Percentiles rank a stretch among this genome's conserved stretches.
phyloP scores from a whole-genome alignment of 2,797 vertebrate species.

The Bradypodion pumilum region DNA sequence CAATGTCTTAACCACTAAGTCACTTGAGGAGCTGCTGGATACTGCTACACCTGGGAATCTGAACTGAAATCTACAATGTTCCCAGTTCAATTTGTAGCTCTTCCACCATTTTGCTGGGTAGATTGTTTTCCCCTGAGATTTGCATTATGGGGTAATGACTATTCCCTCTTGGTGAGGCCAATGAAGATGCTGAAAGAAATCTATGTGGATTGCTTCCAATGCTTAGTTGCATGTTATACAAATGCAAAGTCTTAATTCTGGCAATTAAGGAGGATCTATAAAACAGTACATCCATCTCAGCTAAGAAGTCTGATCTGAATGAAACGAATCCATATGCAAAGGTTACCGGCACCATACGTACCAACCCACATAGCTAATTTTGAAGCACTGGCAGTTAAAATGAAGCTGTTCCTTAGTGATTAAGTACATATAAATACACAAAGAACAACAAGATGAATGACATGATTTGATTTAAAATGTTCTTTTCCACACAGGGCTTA shows the following conservation, averaged over 20 bases:
- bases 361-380: conserved; percentile 21
- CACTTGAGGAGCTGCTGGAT: not conserved
- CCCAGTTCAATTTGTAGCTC: not conserved
- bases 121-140: not conserved
- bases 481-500: conserved; percentile 9
- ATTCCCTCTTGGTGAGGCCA: not conserved
- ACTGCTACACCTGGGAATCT: not conserved
- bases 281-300: not conserved
- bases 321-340: conserved; percentile 4
- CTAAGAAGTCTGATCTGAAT: not conserved
- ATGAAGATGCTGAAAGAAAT: not conserved
- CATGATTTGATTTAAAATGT: conserved; percentile 34
- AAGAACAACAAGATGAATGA: conserved; percentile 21
- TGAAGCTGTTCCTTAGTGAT: conserved; percentile 24
- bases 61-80: not conserved
- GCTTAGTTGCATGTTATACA: not conserved
- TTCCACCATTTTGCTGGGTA: not conserved
- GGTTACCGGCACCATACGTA: not conserved
- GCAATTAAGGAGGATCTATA: conserved; percentile 13
- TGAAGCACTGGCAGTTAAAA: conserved; percentile 10
- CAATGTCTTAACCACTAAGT: no score
- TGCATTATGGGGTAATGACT: not conserved
- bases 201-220: not conserved
- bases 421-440: conserved; percentile 13
- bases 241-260: not conserved